Percentiles rank a stretch among this genome's conserved stretches.
These are phyloP conservation scores for Spatulosminthurus flaviceps DNA, from an alignment of 2,888 invertebrate species.

Conservation along the genomic window DNA sequence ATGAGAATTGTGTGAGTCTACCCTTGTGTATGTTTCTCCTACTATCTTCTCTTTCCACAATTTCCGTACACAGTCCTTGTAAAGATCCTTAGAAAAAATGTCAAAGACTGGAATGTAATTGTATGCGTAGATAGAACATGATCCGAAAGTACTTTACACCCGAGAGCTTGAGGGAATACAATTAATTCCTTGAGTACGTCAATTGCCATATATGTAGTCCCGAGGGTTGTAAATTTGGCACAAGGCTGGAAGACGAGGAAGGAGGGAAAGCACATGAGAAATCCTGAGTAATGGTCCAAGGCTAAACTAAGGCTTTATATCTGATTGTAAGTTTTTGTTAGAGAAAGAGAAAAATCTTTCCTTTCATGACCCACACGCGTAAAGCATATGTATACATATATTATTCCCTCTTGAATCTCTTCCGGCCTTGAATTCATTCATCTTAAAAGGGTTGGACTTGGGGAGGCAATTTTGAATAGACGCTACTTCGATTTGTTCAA, in stretches of 20 bases:
- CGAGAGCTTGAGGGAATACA: not conserved
- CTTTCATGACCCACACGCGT: constrained; percentile 16
- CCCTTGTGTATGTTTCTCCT: not conserved
- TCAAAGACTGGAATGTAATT: not conserved
- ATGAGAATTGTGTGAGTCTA: not conserved
- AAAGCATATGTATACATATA: not conserved
- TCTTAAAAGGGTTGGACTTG: constrained; percentile 5
- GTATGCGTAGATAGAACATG: too few relatives aligned
- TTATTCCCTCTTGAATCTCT: constrained; percentile 16
- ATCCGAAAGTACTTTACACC: not conserved
- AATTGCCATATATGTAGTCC: not conserved
- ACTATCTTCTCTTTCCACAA: not conserved
- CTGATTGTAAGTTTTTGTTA: constrained; percentile 9
- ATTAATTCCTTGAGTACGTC: not conserved
- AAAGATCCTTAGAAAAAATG: not conserved
- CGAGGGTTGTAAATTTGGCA: not conserved
- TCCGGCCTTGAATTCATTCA: constrained; percentile 1
- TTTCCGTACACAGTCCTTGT: not conserved
- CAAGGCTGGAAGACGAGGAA: not conserved
- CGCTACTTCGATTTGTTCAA: constrained; percentile 21
- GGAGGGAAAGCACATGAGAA: not conserved
- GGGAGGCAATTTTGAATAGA: not conserved
- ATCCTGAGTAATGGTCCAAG: not conserved
- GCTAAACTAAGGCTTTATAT: not conserved
- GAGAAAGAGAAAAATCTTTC: constrained; percentile 19